Evolutionary conservation across 2,113 vertebrate genomes (phyloP).

Genomic region (Noctilio leporinus): DNA sequence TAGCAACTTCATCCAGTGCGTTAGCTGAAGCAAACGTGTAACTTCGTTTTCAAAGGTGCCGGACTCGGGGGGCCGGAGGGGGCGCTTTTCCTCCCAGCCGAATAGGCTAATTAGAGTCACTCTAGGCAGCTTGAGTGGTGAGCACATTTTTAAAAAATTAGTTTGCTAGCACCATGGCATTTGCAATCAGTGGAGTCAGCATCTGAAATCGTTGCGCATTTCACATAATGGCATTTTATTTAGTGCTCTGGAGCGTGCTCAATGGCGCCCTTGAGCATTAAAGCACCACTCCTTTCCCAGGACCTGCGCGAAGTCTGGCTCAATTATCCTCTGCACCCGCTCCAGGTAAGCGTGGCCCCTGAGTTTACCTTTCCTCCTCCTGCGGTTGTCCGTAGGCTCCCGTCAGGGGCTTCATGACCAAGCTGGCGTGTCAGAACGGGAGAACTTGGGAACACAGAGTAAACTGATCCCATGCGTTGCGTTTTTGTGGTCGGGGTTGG

Average conservation of each 20-base stretch:
- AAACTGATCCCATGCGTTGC: neutral
- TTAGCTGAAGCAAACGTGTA: conserved; percentile 67
- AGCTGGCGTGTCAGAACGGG: conserved; percentile 51
- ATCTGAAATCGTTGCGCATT: conserved; percentile 82
- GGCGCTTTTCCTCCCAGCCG: conserved; percentile 61
- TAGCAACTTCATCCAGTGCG: neutral
- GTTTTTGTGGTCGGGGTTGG: neutral
- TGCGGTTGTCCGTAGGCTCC: conserved; percentile 8
- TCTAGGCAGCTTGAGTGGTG: conserved; percentile 73
- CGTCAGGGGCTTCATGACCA: conserved; percentile 3
- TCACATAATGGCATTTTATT: conserved; percentile 83
- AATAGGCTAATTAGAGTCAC: conserved; percentile 77
- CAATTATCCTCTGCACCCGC: conserved; percentile 96
- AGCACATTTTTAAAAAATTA: conserved; percentile 79
- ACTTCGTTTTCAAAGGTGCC: conserved; percentile 35
- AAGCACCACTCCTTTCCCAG: conserved; percentile 84
- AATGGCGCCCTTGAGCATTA: conserved; percentile 79
- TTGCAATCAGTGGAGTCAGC: conserved; percentile 81
- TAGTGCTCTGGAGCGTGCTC: conserved; percentile 81
- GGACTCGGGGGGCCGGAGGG: conserved; percentile 63
- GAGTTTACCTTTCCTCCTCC: conserved; percentile 50
- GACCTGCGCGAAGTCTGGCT: conserved; percentile 97
- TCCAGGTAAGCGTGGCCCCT: conserved; percentile 89
- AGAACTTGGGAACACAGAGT: conserved; percentile 28
- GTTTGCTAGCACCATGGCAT: conserved; percentile 82